phyloP scores from a whole-genome alignment of 2,888 invertebrate species.

The Chironomus riparius region DNA sequence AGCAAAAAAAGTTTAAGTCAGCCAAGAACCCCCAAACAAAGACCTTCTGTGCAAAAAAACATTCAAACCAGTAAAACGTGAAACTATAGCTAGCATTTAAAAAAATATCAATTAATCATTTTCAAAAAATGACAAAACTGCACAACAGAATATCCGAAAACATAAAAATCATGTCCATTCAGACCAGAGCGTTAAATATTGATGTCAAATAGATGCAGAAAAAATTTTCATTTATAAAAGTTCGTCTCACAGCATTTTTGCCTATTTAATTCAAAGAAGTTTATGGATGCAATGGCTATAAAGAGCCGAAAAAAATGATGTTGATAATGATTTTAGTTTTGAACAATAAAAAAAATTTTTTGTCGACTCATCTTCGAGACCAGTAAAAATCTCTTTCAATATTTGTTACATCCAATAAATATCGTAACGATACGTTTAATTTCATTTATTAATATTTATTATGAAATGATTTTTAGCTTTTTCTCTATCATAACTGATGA shows the following conservation, averaged over 20 bases:
- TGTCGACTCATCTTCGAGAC: conserved; percentile 14
- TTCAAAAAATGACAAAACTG: conserved; percentile 9
- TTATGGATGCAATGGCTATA: background rate
- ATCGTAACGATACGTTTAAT: conserved; percentile 23
- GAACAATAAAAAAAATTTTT: background rate
- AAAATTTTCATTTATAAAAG: conserved; percentile 21
- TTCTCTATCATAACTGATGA: too few relatives aligned
- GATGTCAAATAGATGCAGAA: conserved; percentile 5
- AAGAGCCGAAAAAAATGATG: background rate
- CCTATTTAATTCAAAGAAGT: background rate
- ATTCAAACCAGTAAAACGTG: background rate
- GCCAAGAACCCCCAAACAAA: too few relatives aligned
- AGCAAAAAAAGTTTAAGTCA: too few relatives aligned
- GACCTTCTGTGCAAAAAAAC: conserved; percentile 9
- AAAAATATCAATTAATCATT: conserved; percentile 19
- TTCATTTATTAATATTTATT: conserved; percentile 13
- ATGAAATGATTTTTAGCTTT: background rate
- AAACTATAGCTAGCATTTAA: too few relatives aligned
- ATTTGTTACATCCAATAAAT: conserved; percentile 7
- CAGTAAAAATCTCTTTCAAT: background rate
- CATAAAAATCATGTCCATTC: conserved; percentile 21
- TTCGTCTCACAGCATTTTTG: conserved; percentile 15
- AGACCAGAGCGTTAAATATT: conserved; percentile 17
- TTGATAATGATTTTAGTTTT: background rate
- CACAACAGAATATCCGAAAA: background rate